Evolutionary conservation across 2,113 vertebrate genomes (phyloP), one percentile per base, ranked within the genome.

Genomic region (Sinocyclocheilus anshuiensis): DNA sequence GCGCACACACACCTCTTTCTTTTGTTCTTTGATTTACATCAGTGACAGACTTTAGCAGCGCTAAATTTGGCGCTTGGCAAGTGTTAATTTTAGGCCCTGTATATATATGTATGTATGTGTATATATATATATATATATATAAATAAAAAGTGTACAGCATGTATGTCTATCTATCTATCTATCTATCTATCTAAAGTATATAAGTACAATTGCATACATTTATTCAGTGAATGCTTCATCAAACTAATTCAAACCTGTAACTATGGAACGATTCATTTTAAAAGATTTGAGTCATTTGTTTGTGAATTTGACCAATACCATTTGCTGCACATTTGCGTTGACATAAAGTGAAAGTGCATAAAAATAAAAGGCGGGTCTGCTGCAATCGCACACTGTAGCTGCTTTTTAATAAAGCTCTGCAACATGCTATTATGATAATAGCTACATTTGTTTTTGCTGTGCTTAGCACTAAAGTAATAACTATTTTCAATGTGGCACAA

Each of bases 401-500:
- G 18, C 20, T 42, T 6, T 22, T 74, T 42, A 74, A 74, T 74
- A 74, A 42, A 42, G 72, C 72, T 45, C 18, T 22, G 39, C 72
- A 75, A 24, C 42, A 7, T 48, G 39, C 22, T 24, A 42, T 75
- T 75, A 48, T 48, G 12, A 24, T 75, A 75, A 75, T 75, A 75
- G 72, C 72, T 75, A 15, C 42, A 75, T 48, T 75, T 75, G 42
- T 75, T 75, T 75, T 75, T 48, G 22, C 18, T 74, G 36, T 1
- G 18, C 72, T 75, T 75, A 15, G 39, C 42, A 24, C 42, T 48
- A 48, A 75, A 48, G 22, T 75, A 78, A 78, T 59, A 59, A 61
- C 77, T 80, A 42, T 80, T 80, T 80, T 80, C 77, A 61, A 10
- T 81, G 36, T 65, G 3, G 15, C 22, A 24, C 33, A 24, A 81